Base-by-base conservation (phyloP, 1,140 invertebrate genomes). In the Episyrphus balteatus region DNA sequence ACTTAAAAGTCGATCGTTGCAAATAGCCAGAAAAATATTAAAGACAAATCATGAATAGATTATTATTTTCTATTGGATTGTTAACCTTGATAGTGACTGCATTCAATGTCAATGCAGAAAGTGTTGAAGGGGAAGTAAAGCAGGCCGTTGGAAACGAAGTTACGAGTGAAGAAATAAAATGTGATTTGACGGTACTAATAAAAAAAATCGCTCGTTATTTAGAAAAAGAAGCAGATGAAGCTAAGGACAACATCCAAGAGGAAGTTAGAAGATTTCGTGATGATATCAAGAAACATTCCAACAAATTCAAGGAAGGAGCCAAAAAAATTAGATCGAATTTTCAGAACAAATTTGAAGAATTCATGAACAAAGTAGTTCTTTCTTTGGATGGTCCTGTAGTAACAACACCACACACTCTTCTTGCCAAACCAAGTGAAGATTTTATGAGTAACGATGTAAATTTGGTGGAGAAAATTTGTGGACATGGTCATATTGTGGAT, bases 401-500 rank as follows among this genome's bases (percentile, higher is more conserved):
- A 3, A 5, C 21, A 62, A 49, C 51, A 46, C 40, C 50, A 59
- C 36, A 52, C 55, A 34, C 55, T 55, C 43, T 49, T 50, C 18
- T 56, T 62, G 2, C 42, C 55, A 1, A 57, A 53, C 46, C 61
- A 26, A 26, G 62, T 32, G 62, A 61, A 11, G 62, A 65, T 49
- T 51, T 64, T 19, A 64, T 64, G 42, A 64, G 64, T 46, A 59
- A 62, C 0, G 61, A 65, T 38, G 48, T 64, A 8, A 54, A 62
- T 14, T 64, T 62, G 44, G 58, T 56, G 9, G 62, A 65, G 36
- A 58, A 62, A 41, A 26, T 61, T 34, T 65, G 62, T 49, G 62
- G 62, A 19, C 62, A 65, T 34, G 62, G 62, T 3, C 56, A 64
- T 49, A 64, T 65, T 14, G 51, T 65, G 15, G 62, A 65, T 32